These are phyloP conservation scores for Melanostoma mellinum DNA, from an alignment of 2,888 invertebrate species.

Conservation along the genomic window DNA sequence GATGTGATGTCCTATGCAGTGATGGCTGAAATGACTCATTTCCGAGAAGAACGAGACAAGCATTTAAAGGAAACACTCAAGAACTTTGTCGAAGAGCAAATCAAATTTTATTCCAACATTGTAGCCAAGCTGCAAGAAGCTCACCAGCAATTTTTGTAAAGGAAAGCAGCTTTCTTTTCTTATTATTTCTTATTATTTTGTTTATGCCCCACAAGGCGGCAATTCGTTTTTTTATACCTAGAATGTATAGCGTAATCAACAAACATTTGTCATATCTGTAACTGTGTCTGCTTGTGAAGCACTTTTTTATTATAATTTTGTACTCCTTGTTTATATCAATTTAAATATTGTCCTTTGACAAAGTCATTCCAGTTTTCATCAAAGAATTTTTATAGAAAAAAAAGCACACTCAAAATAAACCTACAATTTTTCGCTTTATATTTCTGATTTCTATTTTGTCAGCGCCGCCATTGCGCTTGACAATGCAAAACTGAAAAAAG, in stretches of 20 bases:
- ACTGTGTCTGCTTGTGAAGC: constrained; percentile 1
- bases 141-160: constrained; percentile 82
- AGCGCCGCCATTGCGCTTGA: no score
- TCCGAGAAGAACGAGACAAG: constrained; percentile 92
- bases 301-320: not conserved
- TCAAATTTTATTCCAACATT: constrained; percentile 94
- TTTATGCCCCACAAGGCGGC: not conserved
- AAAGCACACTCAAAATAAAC: not conserved
- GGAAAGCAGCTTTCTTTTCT: constrained; percentile 26
- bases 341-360: not conserved
- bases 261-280: constrained; percentile 13
- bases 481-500: no score
- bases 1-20: constrained; percentile 96
- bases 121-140: constrained; percentile 88
- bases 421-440: no score
- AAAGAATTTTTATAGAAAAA: not conserved
- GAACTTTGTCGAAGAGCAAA: constrained; percentile 93
- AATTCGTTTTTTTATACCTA: not conserved
- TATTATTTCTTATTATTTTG: constrained; percentile 21
- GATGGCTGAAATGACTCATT: constrained; percentile 96
- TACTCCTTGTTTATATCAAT: constrained; percentile 2
- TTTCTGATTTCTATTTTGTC: no score
- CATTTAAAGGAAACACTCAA: constrained; percentile 94
- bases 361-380: constrained; percentile 15
- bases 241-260: not conserved